phyloP scores from a whole-genome alignment of 2,888 invertebrate species.

The Cephalotes varians region DNA sequence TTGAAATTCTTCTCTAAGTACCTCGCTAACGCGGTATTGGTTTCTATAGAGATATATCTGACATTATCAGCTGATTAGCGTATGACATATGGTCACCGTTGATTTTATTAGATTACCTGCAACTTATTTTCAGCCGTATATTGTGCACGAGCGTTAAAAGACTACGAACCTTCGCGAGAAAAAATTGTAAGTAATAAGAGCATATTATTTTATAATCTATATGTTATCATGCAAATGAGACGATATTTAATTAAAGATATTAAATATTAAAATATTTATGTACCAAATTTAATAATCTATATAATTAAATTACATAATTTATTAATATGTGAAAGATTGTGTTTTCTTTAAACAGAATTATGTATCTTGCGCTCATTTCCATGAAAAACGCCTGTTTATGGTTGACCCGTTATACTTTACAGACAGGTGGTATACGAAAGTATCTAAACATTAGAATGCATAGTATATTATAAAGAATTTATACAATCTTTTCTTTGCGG shows the following conservation, averaged over 20 bases:
- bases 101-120: constrained; percentile 81
- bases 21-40: constrained; percentile 52
- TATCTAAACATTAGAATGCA: not conserved
- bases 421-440: not conserved
- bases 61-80: constrained; percentile 83
- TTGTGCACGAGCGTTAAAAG: constrained; percentile 11
- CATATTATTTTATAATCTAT: not conserved
- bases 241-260: not conserved
- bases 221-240: not conserved
- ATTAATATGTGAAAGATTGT: not conserved
- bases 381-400: constrained; percentile 22
- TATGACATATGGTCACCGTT: constrained; percentile 81
- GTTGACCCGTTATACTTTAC: constrained; percentile 25
- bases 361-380: not conserved
- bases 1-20: constrained; percentile 6
- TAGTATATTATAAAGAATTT: not conserved
- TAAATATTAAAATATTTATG: not conserved
- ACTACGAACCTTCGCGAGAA: not conserved
- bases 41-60: constrained; percentile 79
- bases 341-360: not conserved
- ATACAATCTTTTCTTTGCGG: not conserved
- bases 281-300: not conserved
- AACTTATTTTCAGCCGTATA: constrained; percentile 72
- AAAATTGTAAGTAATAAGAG: constrained; percentile 36
- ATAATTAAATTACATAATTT: not conserved